Percentiles rank a stretch among this genome's conserved stretches.
Conservation (phyloP, 2,888 invertebrate species). For the Ceratothoa steindachneri region DNA sequence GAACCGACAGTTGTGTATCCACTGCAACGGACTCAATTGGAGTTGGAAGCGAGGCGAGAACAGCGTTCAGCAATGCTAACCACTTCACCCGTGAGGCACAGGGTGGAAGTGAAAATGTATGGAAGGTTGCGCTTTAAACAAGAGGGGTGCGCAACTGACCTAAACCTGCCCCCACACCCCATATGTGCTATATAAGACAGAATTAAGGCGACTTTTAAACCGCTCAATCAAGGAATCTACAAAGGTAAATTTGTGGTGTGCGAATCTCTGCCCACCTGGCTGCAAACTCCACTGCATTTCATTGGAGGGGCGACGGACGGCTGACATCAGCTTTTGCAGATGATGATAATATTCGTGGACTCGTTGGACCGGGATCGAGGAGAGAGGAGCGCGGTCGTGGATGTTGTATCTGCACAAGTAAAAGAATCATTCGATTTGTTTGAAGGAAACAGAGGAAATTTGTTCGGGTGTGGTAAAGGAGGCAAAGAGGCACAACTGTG, state of each 20-base stretch:
- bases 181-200: no score
- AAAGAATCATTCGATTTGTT: neutral
- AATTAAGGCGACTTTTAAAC: no score
- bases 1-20: no score
- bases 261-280: constrained; percentile 38
- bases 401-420: constrained; percentile 61
- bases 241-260: no score
- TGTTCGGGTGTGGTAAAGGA: neutral
- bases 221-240: no score
- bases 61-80: no score
- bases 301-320: constrained; percentile 57
- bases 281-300: constrained; percentile 62
- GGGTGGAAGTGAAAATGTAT: no score
- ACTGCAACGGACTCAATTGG: no score
- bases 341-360: constrained; percentile 60
- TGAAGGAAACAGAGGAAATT: constrained; percentile 20
- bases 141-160: neutral
- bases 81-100: no score
- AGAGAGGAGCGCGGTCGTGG: constrained; percentile 67
- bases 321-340: constrained; percentile 54
- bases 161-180: no score
- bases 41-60: no score
- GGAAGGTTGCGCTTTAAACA: no score
- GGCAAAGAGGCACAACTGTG: neutral
- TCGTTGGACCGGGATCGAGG: constrained; percentile 55